phyloP scores from a whole-genome alignment of 2,888 invertebrate species.

The Pogonocherus hispidulus region DNA sequence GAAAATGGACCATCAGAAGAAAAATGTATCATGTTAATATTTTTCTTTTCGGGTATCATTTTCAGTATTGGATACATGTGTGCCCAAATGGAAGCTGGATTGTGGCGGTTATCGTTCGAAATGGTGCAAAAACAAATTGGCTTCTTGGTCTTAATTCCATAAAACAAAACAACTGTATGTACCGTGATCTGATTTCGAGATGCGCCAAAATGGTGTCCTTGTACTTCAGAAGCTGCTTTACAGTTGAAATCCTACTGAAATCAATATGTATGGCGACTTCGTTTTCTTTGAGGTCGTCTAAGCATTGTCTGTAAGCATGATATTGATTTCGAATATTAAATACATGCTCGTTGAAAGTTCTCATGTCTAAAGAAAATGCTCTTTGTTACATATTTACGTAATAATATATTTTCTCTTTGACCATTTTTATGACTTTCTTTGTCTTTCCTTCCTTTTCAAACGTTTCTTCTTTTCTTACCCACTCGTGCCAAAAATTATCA shows the following conservation, averaged over 20 bases:
- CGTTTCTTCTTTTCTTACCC: slow-evolving; percentile 10
- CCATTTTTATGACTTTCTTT: slow-evolving; percentile 14
- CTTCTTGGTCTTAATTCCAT: not conserved
- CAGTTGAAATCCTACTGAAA: slow-evolving; percentile 20
- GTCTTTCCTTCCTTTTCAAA: slow-evolving; percentile 15
- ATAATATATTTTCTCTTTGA: slow-evolving; percentile 1
- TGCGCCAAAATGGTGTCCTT: slow-evolving; percentile 28
- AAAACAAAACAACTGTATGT: slow-evolving; percentile 8
- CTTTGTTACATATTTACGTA: not conserved
- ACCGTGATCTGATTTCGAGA: slow-evolving; percentile 26
- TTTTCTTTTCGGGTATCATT: slow-evolving; percentile 3
- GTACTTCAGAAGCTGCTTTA: slow-evolving; percentile 19
- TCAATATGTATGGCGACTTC: slow-evolving; percentile 17
- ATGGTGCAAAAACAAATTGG: slow-evolving; percentile 22
- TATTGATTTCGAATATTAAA: slow-evolving; percentile 20
- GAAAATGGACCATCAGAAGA: too few relatives aligned
- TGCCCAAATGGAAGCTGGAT: slow-evolving; percentile 27
- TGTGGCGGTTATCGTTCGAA: slow-evolving; percentile 13
- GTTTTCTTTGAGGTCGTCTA: slow-evolving; percentile 18
- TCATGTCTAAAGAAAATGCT: not conserved
- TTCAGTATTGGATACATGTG: slow-evolving; percentile 16
- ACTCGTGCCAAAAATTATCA: slow-evolving; percentile 2
- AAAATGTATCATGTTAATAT: slow-evolving; percentile 12
- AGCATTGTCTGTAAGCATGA: slow-evolving; percentile 4
- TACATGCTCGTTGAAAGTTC: slow-evolving; percentile 16